Conservation (phyloP, 2,113 vertebrate genomes). For the Spermophilus dauricus region DNA sequence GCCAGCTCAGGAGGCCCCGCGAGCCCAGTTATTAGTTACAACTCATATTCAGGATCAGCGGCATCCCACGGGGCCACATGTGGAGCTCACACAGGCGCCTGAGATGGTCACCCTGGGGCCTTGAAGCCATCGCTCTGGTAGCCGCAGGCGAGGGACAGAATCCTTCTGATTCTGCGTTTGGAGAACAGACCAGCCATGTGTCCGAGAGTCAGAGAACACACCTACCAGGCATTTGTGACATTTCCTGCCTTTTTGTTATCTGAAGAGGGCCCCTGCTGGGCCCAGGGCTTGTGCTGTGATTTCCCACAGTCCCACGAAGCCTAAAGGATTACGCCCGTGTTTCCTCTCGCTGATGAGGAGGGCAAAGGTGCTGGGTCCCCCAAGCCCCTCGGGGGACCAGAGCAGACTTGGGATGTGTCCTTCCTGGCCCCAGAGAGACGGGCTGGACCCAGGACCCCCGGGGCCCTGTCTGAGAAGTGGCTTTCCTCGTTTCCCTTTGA, state of each 20-base stretch:
- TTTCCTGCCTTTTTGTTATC: not conserved
- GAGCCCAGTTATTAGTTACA: too few species aligned
- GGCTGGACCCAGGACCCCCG: conserved; percentile 61
- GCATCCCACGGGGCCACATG: fast-evolving
- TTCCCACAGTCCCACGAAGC: conserved; percentile 55
- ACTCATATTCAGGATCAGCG: too few species aligned
- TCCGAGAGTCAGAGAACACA: not conserved
- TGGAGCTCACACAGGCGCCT: fast-evolving
- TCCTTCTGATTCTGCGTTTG: not conserved
- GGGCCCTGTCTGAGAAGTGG: conserved; percentile 74
- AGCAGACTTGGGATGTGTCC: conserved; percentile 57
- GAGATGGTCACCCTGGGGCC: fast-evolving
- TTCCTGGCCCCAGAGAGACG: conserved; percentile 58
- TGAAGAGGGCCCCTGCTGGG: not conserved
- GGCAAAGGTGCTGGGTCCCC: conserved; percentile 70
- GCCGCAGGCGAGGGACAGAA: too few species aligned
- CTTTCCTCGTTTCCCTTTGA: conserved; percentile 80
- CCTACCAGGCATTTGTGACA: not conserved
- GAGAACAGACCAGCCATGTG: not conserved
- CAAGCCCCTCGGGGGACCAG: conserved; percentile 29
- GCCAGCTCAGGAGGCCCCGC: not conserved
- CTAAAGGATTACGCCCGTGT: not conserved
- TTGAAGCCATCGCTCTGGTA: fast-evolving
- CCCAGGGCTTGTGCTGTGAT: not conserved
- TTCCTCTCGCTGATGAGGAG: conserved; percentile 63